Percentiles rank a stretch among this genome's conserved stretches.
Evolutionary conservation across 2,797 vertebrate genomes (phyloP).

Genomic region (Tadarida brasiliensis): DNA sequence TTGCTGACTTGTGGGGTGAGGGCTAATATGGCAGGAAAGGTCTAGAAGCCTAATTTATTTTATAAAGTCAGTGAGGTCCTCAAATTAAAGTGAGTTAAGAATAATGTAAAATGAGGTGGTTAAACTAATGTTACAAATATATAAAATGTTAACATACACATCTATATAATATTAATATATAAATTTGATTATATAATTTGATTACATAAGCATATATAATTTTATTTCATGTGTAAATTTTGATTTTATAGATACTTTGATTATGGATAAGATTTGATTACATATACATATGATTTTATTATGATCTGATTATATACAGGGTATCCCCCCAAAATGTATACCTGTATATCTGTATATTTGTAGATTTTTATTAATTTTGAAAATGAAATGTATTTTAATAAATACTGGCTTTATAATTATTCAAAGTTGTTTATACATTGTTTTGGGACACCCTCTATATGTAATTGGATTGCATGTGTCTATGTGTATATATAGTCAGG

Average conservation of each 20-base stretch:
- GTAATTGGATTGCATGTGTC: neutral
- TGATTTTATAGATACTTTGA: neutral
- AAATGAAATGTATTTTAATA: too few species aligned
- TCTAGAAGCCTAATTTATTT: neutral
- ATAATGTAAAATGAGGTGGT: neutral
- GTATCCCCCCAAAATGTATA: too few species aligned
- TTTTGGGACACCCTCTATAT: neutral
- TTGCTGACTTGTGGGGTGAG: neutral
- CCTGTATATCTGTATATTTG: too few species aligned
- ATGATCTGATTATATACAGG: neutral
- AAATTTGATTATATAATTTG: neutral
- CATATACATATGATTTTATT: neutral
- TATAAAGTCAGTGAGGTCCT: neutral
- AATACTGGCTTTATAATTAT: too few species aligned
- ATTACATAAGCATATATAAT: neutral
- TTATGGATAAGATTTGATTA: neutral
- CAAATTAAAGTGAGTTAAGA: neutral
- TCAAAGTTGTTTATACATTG: too few species aligned
- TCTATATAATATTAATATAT: neutral
- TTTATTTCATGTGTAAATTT: neutral
- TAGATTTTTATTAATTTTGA: too few species aligned
- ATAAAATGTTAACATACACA: neutral
- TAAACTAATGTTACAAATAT: neutral
- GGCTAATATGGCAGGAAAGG: neutral
- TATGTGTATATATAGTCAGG: neutral